Evolutionary conservation across 2,797 vertebrate genomes (phyloP).

Genomic region (Hyperoplus immaculatus): DNA sequence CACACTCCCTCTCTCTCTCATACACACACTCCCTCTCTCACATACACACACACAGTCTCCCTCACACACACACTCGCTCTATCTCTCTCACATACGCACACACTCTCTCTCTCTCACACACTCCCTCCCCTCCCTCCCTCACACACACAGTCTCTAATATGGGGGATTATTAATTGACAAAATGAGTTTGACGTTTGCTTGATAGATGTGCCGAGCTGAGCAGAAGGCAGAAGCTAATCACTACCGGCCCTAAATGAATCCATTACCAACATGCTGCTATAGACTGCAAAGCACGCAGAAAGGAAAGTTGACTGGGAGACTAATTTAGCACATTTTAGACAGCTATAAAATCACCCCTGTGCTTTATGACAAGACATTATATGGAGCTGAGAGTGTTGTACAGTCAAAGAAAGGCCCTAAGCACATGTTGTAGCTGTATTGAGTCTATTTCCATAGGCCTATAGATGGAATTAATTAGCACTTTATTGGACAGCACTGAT

Average conservation of each 20-base stretch:
- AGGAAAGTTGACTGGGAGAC: slow-evolving; percentile 29
- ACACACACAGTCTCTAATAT: slow-evolving; percentile 30
- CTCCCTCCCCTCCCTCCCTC: slow-evolving; percentile 1
- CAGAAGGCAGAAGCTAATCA: slow-evolving; percentile 72
- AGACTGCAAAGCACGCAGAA: slow-evolving; percentile 60
- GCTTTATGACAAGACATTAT: slow-evolving; percentile 44
- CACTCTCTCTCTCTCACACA: neutral
- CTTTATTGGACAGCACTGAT: neutral
- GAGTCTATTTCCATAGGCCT: neutral
- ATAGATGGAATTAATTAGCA: slow-evolving; percentile 17
- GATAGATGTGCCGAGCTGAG: slow-evolving; percentile 63
- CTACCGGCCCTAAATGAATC: slow-evolving; percentile 64
- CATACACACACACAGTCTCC: slow-evolving; percentile 1
- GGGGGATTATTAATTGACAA: slow-evolving; percentile 66
- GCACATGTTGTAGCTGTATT: slow-evolving; percentile 2
- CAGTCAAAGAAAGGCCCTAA: slow-evolving; percentile 17
- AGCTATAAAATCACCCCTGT: slow-evolving; percentile 52
- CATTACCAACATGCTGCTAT: slow-evolving; percentile 56
- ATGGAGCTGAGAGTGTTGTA: slow-evolving; percentile 5
- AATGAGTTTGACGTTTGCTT: slow-evolving; percentile 67
- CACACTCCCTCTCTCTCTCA: too few species aligned
- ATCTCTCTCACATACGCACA: neutral
- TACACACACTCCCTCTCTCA: too few species aligned
- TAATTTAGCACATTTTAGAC: slow-evolving; percentile 41
- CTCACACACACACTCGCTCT: neutral